Base-by-base conservation (phyloP, 2,888 invertebrate species). In the Platycnemis pennipes region DNA sequence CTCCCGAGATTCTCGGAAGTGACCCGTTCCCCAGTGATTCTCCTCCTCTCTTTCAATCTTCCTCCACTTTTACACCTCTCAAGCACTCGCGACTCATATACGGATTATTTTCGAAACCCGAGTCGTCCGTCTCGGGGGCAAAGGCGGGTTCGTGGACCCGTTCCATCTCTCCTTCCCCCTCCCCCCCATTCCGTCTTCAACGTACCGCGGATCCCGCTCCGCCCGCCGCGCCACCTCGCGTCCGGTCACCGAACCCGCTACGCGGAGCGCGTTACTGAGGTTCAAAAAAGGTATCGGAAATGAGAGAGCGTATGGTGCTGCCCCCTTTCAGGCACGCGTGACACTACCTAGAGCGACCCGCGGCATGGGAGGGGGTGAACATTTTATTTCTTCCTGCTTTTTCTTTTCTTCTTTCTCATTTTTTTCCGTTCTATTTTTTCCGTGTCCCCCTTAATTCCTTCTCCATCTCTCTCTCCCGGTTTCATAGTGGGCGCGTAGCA, bases 21-120 rank as follows among this genome's bases (percentile, higher is more conserved):
- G n/a, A n/a, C n/a, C n/a, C n/a, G n/a, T n/a, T n/a, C n/a, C n/a
- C n/a, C n/a, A n/a, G n/a, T n/a, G n/a, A n/a, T 8, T 77, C 85
- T 85, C 85, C 19, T n/a, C 22, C 42, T 16, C 86, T 16, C 53
- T 31, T 4, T 19, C 88, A n/a, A n/a, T 5, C 37, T 31, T 31
- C 49, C 1, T 31, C 31, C n/a, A 7, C 49, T 7, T 19, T 11
- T 31, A 11, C 88, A 4, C 37, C n/a, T n/a, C 45, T 45, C 46
- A 49, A n/a, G n/a, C n/a, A n/a, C n/a, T n/a, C n/a, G n/a, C n/a
- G n/a, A n/a, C n/a, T n/a, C n/a, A n/a, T n/a, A n/a, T n/a, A n/a
- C n/a, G n/a, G n/a, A 88, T 53, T 88, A 88, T 88, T 56, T 89
- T 89, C 89, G 89, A 89, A 89, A 89, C 45, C 42, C 53, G 56